Evolutionary conservation across 2,888 invertebrate species (phyloP).

Genomic region (Tuta absoluta): DNA sequence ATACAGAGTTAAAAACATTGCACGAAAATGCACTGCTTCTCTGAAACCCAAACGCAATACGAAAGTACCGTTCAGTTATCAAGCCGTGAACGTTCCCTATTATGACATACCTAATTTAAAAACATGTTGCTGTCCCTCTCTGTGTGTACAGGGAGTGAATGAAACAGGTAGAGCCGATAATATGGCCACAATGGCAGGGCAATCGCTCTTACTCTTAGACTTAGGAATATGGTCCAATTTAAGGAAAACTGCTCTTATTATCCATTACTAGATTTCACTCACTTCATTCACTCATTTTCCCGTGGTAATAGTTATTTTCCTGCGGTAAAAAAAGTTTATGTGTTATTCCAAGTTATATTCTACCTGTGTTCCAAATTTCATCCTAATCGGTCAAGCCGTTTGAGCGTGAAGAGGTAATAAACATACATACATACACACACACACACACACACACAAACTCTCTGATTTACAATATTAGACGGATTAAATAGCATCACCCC

Average conservation of each 20-base stretch:
- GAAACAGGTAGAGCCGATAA: background rate
- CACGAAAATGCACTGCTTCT: background rate
- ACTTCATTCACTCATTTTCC: no score
- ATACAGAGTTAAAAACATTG: no score
- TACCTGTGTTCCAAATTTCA: no score
- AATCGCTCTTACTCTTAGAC: background rate
- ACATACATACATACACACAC: no score
- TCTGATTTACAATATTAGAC: no score
- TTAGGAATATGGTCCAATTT: background rate
- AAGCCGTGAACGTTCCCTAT: slow-evolving; percentile 14
- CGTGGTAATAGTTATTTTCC: no score
- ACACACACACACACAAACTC: no score
- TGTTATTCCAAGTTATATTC: no score
- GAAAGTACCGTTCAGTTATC: slow-evolving; percentile 13
- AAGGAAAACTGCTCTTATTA: background rate
- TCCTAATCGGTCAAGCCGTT: no score
- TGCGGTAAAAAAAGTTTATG: no score
- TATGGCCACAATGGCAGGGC: slow-evolving; percentile 11
- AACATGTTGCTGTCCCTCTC: slow-evolving; percentile 14
- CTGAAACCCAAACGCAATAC: background rate
- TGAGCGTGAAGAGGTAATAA: no score
- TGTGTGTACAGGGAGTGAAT: background rate
- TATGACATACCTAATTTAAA: slow-evolving; percentile 20
- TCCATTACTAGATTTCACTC: background rate
- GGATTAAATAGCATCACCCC: no score